Evolutionary conservation across 2,113 vertebrate species (phyloP), one percentile per base, ranked within the genome.

Genomic region (Phoenicopterus ruber): DNA sequence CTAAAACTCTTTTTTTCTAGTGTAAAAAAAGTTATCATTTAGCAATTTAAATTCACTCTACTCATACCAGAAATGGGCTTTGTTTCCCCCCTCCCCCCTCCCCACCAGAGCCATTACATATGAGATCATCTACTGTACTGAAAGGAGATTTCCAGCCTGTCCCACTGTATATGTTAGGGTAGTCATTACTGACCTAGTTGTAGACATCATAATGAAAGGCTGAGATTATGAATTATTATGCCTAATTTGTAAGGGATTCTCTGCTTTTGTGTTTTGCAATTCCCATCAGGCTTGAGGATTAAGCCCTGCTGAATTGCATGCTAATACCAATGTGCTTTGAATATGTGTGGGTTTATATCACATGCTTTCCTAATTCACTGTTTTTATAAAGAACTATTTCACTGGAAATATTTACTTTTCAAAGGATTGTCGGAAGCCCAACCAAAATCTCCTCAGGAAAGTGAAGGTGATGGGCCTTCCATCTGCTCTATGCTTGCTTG

Each of bases 231-330:
- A 96, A 93, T 94, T 96, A 90, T 95, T 95, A 84, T 95, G 91
- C 93, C 93, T 91, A 95, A 95, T 96, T 96, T 97, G 95, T 95
- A 96, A 94, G 78, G 93, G 95, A 97, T 96, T 96, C 86, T 95
- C 71, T 82, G 91, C 93, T 95, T 93, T 97, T 95, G 81, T 95
- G 86, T 94, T 95, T 82, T 80, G 89, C 70, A 91, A 70, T 96
- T 97, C 82, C 93, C 84, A 69, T 93, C 86, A 94, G 93, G 81
- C 66, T 84, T 82, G 89, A 93, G 91, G 78, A 95, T 85, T 93
- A 94, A 95, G 67, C 25, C 70, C 73, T 73, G 86, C 65, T 76
- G 88, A 93, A 96, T 58, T 89, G 86, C 93, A 93, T 71, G 88
- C 42, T 93, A 93, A 92, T 91, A 93, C 78, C 86, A 87, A 62